A percentile compares a stretch with the other conserved stretches of the same genome.
phyloP scores from a whole-genome alignment of 2,797 vertebrate genomes.

The Pseudomugil tenellus region DNA sequence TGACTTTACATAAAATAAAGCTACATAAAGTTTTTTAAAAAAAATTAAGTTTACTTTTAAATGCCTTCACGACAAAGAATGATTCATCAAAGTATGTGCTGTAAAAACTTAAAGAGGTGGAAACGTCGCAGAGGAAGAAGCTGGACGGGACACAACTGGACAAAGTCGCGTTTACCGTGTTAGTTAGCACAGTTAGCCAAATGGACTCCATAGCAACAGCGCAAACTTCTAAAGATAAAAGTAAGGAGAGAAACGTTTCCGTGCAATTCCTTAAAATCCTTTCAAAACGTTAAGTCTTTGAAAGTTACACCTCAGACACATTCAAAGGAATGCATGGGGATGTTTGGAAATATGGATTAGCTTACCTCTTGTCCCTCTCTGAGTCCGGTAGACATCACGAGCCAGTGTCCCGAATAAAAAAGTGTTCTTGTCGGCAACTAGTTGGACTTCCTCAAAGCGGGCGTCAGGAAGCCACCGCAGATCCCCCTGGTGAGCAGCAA shows the following conservation, averaged over 20 bases:
- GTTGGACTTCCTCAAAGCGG: slow-evolving; percentile 71
- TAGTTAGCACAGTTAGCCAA: background rate
- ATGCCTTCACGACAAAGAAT: slow-evolving; percentile 20
- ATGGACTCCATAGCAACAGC: background rate
- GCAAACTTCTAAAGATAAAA: background rate
- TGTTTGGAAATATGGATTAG: background rate
- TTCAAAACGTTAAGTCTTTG: slow-evolving; percentile 10
- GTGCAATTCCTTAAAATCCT: background rate
- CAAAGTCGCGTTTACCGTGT: slow-evolving; percentile 15
- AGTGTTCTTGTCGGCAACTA: slow-evolving; percentile 35
- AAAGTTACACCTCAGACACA: slow-evolving; percentile 5
- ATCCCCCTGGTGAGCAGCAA: slow-evolving; percentile 62
- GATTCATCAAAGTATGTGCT: slow-evolving; percentile 23
- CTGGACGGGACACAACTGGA: background rate
- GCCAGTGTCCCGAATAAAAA: slow-evolving; percentile 5
- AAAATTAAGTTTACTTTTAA: slow-evolving; percentile 7
- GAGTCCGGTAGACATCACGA: slow-evolving; percentile 68
- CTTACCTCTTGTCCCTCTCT: slow-evolving; percentile 70
- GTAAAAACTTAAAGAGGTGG: background rate
- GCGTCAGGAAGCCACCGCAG: slow-evolving; percentile 69
- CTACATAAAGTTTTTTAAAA: slow-evolving; percentile 19
- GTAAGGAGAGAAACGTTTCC: background rate
- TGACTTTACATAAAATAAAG: background rate
- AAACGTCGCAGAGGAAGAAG: background rate
- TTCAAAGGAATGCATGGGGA: slow-evolving; percentile 1